Percentiles rank a stretch among this genome's conserved stretches.
These are phyloP conservation scores for Pseudonaja textilis DNA, from an alignment of 2,113 vertebrate species.

Conservation along the genomic window DNA sequence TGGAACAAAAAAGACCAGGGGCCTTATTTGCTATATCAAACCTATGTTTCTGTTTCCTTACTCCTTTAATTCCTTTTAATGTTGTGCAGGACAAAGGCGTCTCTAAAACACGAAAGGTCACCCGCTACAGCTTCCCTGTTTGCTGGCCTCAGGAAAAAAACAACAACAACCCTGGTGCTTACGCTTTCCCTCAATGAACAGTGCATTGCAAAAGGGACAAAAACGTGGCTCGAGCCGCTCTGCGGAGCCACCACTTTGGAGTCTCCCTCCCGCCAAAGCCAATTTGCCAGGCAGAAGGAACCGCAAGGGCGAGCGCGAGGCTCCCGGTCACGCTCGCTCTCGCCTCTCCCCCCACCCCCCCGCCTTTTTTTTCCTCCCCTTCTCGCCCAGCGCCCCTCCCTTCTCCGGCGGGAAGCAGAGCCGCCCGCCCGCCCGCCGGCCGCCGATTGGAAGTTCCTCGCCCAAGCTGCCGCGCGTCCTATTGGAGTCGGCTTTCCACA, in stretches of 20 bases:
- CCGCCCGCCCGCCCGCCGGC: neutral
- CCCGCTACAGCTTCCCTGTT: neutral
- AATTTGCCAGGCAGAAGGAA: neutral
- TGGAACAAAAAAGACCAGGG: neutral
- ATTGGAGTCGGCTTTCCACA: constrained; percentile 27
- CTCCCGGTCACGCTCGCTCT: neutral
- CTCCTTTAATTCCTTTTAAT: neutral
- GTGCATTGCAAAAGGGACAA: neutral
- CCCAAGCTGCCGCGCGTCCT: constrained; percentile 17
- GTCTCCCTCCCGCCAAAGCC: neutral
- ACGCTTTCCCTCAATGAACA: neutral
- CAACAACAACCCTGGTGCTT: too few species aligned
- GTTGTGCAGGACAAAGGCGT: neutral
- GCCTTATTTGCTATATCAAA: neutral
- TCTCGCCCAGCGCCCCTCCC: neutral
- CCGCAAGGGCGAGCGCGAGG: neutral
- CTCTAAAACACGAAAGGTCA: neutral
- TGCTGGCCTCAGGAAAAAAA: too few species aligned
- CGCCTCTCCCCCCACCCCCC: neutral
- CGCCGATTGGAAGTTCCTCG: constrained; percentile 26
- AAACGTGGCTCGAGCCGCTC: neutral
- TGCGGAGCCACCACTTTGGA: neutral
- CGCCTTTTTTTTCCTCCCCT: neutral
- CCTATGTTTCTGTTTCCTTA: neutral
- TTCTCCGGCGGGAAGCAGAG: neutral